Base-by-base conservation (phyloP, 2,797 vertebrate genomes). In the Semaprochilodus insignis region DNA sequence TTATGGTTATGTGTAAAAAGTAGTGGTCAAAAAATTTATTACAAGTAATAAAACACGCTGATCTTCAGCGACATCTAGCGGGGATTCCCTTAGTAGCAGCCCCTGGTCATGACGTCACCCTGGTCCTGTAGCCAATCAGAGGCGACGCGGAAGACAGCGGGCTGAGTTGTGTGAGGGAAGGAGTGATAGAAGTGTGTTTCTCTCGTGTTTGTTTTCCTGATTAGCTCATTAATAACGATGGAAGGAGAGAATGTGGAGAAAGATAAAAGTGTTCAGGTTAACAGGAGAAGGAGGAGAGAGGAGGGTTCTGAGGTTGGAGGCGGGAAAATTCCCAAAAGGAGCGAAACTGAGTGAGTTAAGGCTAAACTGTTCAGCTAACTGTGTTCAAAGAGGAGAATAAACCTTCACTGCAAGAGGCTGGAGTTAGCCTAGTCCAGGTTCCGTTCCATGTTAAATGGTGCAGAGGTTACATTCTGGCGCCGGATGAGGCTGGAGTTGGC, bases 291-390 rank as follows among this genome's bases (percentile, higher is more conserved):
- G 19, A 67, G n/a, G 17, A 74, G 16, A 59, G 80, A 81, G 25
- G 40, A 70, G n/a, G 17, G 2, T 13, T 17, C 27, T 6, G 73
- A 76, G 25, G 19, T 31, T 51, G 4, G 7, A 23, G 54, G 0
- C 0, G 21, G 54, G 36, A 69, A 51, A 66, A 16, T 17, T 17
- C n/a, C 11, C 11, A 25, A 72, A 73, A 55, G 15, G 65, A 65
- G 15, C 52, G 21, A 82, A 11, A 72, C 44, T 8, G 51, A 40
- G 81, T 83, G 59, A 44, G 75, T 83, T 8, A 25, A 17, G 2
- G 1, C 3, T n/a, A 14, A 48, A 10, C 8, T 13, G 44, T 48
- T 7, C 7, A 4, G 44, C 7, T 44, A 4, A 40, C 36, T 40
- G 36, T 40, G 36, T 44, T 44, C 3, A 3, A 10, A 0, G 40